These are phyloP conservation scores for Drosophila fuyamai DNA, from an alignment of 1,140 invertebrate species.

Conservation along the genomic window DNA sequence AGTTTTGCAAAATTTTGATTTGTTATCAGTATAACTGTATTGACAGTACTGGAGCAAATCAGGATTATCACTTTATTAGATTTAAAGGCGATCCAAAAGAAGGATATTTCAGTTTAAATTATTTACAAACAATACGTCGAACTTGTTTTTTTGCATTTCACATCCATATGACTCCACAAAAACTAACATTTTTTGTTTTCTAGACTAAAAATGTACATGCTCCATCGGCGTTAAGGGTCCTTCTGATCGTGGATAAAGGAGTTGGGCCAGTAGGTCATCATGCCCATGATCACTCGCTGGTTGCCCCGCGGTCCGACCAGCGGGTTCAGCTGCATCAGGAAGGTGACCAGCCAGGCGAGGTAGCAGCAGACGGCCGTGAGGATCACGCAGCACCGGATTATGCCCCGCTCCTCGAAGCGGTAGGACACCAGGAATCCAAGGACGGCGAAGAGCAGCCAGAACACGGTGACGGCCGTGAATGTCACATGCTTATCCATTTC, in stretches of 20 bases:
- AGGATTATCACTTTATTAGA: too few species aligned
- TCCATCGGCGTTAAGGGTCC: conserved; percentile 2
- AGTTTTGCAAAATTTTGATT: too few species aligned
- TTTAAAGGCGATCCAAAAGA: too few species aligned
- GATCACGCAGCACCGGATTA: conserved; percentile 52
- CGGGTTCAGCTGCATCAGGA: conserved; percentile 68
- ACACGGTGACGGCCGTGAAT: conserved; percentile 3
- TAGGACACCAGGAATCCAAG: conserved; percentile 22
- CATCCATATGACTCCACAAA: too few species aligned
- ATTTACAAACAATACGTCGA: too few species aligned
- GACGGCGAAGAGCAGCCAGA: conserved; percentile 43
- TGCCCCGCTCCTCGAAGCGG: conserved; percentile 21
- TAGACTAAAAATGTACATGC: not conserved
- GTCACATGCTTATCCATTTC: conserved; percentile 45
- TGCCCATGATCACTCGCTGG: conserved; percentile 35
- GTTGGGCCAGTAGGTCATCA: conserved; percentile 56
- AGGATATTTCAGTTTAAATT: too few species aligned
- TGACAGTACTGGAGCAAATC: too few species aligned
- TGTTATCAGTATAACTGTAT: too few species aligned
- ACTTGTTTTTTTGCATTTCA: too few species aligned
- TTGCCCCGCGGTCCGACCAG: conserved; percentile 40
- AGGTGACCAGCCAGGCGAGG: conserved; percentile 58
- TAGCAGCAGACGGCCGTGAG: conserved; percentile 59
- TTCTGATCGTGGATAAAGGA: conserved; percentile 26
- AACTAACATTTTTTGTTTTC: too few species aligned